Evolutionary conservation across 1,140 invertebrate genomes (phyloP).

Genomic region (Myzus persicae): DNA sequence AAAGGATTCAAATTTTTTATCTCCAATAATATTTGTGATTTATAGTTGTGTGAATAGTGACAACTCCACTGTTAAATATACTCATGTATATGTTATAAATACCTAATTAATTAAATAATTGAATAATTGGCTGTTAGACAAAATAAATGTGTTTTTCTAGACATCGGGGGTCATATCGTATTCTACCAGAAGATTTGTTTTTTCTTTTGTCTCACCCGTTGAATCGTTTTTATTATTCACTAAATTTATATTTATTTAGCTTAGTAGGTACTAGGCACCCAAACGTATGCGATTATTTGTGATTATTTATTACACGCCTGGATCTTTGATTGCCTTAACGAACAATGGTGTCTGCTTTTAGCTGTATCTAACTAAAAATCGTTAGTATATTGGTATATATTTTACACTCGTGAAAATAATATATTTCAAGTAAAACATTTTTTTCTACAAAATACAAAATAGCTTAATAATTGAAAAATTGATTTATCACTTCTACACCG

Average conservation of each 20-base stretch:
- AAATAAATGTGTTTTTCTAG: too few relatives aligned
- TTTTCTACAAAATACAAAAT: neutral
- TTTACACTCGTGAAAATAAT: too few relatives aligned
- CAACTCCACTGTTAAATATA: neutral
- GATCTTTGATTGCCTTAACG: neutral
- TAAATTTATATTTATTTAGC: too few relatives aligned
- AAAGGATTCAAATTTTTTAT: neutral
- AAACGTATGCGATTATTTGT: neutral
- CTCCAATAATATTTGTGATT: neutral
- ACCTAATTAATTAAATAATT: neutral
- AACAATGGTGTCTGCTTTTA: neutral
- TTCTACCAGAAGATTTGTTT: neutral
- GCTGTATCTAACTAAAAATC: too few relatives aligned
- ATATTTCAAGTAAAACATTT: neutral
- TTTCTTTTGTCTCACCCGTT: neutral
- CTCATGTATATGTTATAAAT: neutral
- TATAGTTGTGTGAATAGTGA: neutral
- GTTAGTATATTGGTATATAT: neutral
- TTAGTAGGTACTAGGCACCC: too few relatives aligned
- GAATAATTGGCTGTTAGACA: too few relatives aligned
- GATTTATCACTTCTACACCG: too few relatives aligned
- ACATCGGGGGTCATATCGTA: neutral
- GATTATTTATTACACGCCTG: neutral
- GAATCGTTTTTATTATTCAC: neutral
- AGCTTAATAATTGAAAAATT: neutral